Evolutionary conservation across 2,113 vertebrate genomes (phyloP).

Genomic region (Mastomys coucha): DNA sequence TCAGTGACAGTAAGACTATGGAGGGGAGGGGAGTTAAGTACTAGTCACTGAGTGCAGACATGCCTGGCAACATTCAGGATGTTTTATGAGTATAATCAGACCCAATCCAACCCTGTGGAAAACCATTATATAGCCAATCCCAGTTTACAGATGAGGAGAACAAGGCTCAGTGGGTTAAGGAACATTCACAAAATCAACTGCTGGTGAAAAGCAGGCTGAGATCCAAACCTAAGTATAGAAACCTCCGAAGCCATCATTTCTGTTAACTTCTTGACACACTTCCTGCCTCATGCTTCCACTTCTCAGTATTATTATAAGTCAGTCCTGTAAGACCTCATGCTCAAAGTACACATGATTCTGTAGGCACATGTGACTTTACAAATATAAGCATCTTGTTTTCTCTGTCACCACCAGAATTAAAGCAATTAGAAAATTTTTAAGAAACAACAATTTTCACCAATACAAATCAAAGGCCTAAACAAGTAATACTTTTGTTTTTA

Average conservation of each 20-base stretch:
- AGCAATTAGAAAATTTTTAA: background rate
- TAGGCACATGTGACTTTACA: background rate
- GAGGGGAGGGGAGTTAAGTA: background rate
- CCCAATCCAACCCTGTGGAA: background rate
- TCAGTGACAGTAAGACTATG: background rate
- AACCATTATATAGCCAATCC: background rate
- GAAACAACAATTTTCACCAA: background rate
- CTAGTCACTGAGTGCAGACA: background rate
- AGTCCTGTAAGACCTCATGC: background rate
- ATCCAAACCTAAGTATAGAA: background rate
- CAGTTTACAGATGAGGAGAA: background rate
- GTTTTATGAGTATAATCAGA: background rate
- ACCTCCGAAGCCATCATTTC: background rate
- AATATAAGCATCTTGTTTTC: background rate
- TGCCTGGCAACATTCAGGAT: background rate
- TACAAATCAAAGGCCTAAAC: background rate
- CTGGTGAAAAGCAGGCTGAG: conserved; percentile 15
- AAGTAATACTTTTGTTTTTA: background rate
- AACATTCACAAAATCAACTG: background rate
- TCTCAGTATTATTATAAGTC: accelerated
- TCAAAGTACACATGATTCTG: background rate
- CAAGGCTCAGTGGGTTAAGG: background rate
- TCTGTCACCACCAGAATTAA: background rate
- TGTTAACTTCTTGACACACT: background rate
- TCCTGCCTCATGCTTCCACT: background rate